Base-by-base conservation (phyloP, 2,797 vertebrate genomes). In the Helostoma temminkii region DNA sequence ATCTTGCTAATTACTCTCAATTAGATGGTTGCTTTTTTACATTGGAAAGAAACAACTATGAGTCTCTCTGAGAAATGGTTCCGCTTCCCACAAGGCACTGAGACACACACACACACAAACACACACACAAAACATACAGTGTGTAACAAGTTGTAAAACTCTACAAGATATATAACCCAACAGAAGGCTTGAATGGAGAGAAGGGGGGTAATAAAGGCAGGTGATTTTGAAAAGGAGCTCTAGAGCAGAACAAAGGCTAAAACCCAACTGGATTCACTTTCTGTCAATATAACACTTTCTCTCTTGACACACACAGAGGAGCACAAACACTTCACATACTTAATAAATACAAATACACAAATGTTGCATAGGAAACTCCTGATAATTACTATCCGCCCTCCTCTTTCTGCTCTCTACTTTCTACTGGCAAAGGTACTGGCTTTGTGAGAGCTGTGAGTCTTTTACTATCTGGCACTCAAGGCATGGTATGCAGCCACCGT, bases 1-100 rank as follows among this genome's bases (percentile, higher is more conserved):
- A 69, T 86, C 63, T 66, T 74, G 74, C 59, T 85, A 90, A 93
- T 93, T 89, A 89, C 84, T 85, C 74, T 84, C 90, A 88, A 89
- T 92, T 91, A 88, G 80, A 80, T 37, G 26, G 85, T 84, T 76
- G 68, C 71, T 75, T 88, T 87, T 59, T 82, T 62, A 80, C 80
- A 59, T 74, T 57, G 52, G 39, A 72, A 74, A 82, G 83, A 86
- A 87, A 78, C 74, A 82, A 82, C 63, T 18, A 64, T n/a, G 60
- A 76, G 81, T 77, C 74, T 81, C 68, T 16, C 66, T 67, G 73
- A 74, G 75, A 79, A 82, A 66, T 12, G 14, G 71, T 74, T 87
- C 76, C 24, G 50, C 74, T 85, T 88, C 81, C 70, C 83, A 83
- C 68, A 82, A 64, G 36, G 75, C 49, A 16, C 47, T 16, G n/a